Percentiles rank a stretch among this genome's conserved stretches.
Evolutionary conservation across 2,113 vertebrate species (phyloP).

Genomic region (Nanorana parkeri): DNA sequence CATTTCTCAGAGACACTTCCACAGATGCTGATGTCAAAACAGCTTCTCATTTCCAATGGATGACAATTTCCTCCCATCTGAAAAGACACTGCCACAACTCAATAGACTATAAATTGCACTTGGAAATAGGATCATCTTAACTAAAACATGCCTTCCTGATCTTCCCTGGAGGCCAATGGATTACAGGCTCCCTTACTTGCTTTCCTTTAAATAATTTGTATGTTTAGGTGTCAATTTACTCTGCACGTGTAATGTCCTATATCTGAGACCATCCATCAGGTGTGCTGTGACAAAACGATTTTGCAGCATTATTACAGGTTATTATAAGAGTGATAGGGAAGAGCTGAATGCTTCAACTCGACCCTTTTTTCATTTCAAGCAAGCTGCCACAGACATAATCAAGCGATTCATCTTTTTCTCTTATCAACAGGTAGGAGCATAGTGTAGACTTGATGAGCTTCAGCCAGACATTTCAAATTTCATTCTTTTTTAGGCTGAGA

Average conservation of each 20-base stretch:
- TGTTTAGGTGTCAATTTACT: slow-evolving; percentile 92
- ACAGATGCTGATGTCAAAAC: slow-evolving; percentile 82
- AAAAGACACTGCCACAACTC: slow-evolving; percentile 91
- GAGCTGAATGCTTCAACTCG: slow-evolving; percentile 72
- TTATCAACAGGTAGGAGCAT: slow-evolving; percentile 80
- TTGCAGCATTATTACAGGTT: slow-evolving; percentile 86
- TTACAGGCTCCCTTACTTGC: slow-evolving; percentile 60
- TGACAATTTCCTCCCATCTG: slow-evolving; percentile 94
- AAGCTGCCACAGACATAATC: slow-evolving; percentile 76
- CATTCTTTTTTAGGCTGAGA: slow-evolving; percentile 47
- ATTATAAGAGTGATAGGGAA: slow-evolving; percentile 85
- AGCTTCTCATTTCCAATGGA: slow-evolving; percentile 96
- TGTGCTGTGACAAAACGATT: slow-evolving; percentile 79
- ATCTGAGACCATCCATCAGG: slow-evolving; percentile 88
- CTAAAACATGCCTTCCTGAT: slow-evolving; percentile 81
- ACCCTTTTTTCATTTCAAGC: slow-evolving; percentile 81
- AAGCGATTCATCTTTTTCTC: slow-evolving; percentile 79
- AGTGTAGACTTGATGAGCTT: slow-evolving; percentile 73
- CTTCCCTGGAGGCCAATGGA: slow-evolving; percentile 74
- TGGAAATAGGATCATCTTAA: slow-evolving; percentile 88
- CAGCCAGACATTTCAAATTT: slow-evolving; percentile 64
- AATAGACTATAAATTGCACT: slow-evolving; percentile 97
- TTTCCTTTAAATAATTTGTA: slow-evolving; percentile 98
- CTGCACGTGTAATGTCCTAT: slow-evolving; percentile 82
- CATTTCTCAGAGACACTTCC: slow-evolving; percentile 79